Base-by-base conservation (phyloP, 2,888 invertebrate genomes). In the Xestoiulus laeticollis region DNA sequence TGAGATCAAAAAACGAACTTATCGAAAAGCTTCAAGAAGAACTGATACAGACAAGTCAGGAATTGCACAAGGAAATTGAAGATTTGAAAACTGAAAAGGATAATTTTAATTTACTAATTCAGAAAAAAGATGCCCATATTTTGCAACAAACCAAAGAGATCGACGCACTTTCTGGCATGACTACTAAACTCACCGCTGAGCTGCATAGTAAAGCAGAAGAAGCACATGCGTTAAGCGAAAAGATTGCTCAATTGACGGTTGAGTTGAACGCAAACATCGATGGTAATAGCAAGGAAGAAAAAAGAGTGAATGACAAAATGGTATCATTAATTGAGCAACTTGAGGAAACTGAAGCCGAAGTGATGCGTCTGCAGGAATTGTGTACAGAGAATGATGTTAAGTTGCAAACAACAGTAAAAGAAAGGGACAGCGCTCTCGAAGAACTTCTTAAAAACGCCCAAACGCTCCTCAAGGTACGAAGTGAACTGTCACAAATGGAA, bases 11-110 rank as follows among this genome's bases (percentile, higher is more conserved):
- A 26, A 26, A 12, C 26, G 68, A 68, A 12, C 26, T 68, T 68
- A 10, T 68, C 26, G 68, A 68, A 68, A 68, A 26, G 12, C 26
- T 68, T 30, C 68, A 68, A 68, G 68, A 68, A 26, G 68, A 68
- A 12, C 10, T 68, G 26, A 26, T 68, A 26, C 26, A 26, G 12
- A 26, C 68, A 68, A 68, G 68, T 26, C 26, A 16, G n/a, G 85
- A 85, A 43, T 85, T 85, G 0, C n/a, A 85, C 32, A 85, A 85
- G 22, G 38, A 85, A 85, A 85, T 85, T 33, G 85, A 85, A 93
- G 10, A 94, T 95, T 90, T 94, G 95, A 68, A 93, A 93, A 14
- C 26, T 48, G 94, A 88, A 85, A 85, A 87, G 85, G 43, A 88
- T 12, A 85, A 88, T 68, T 48, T 88, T 6, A 43, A 88, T 8